Evolutionary conservation across 2,797 vertebrate species (phyloP).

Genomic region (Lacerta agilis): DNA sequence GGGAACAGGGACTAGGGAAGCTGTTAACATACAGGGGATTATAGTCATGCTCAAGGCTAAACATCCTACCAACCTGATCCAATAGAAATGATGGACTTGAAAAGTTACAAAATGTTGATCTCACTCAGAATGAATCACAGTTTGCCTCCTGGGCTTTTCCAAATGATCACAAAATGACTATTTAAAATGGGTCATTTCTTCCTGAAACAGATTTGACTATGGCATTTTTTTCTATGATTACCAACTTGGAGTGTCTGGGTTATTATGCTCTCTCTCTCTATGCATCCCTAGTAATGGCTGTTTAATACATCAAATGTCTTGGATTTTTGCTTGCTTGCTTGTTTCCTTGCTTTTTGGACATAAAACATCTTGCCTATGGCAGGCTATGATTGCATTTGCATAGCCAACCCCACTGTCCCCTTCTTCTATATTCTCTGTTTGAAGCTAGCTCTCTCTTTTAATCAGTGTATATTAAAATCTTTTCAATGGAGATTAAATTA

Average conservation of each 20-base stretch:
- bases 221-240: not conserved
- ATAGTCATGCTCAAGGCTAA: not conserved
- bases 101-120: not conserved
- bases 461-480: not conserved
- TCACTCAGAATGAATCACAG: not conserved
- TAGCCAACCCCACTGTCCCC: not conserved
- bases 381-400: not conserved
- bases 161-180: not conserved
- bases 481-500: not conserved
- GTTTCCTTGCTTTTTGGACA: not conserved
- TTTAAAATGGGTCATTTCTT: not conserved
- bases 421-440: not conserved
- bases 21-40: not conserved
- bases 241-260: not conserved
- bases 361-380: not conserved
- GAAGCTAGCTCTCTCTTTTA: not conserved
- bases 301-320: not conserved
- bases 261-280: not conserved
- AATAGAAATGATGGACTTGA: not conserved
- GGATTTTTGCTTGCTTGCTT: not conserved
- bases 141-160: not conserved
- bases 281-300: not conserved
- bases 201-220: not conserved
- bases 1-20: not conserved
- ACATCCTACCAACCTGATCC: not conserved